A percentile compares a stretch with the other conserved stretches of the same genome.
Conservation (phyloP, 2,797 vertebrate species). For the Gobionotothen gibberifrons region DNA sequence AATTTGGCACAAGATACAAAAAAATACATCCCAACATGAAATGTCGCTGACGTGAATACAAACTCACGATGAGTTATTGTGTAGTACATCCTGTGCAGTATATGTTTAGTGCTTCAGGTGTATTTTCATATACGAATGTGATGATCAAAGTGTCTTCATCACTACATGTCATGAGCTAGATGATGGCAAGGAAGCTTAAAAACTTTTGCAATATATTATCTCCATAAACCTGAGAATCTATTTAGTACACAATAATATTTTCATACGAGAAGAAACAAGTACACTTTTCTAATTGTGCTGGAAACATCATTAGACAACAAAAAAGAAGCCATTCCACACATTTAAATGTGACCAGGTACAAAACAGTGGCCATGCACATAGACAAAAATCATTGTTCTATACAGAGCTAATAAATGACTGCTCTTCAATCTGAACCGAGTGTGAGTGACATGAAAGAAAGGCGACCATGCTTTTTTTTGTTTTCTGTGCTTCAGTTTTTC, state of each 20-base stretch:
- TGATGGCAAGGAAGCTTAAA: slow-evolving; percentile 60
- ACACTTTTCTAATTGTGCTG: slow-evolving; percentile 39
- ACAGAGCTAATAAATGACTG: slow-evolving; percentile 40
- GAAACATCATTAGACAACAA: slow-evolving; percentile 41
- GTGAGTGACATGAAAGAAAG: slow-evolving; percentile 21
- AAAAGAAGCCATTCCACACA: slow-evolving; percentile 38
- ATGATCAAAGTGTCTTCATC: slow-evolving; percentile 38
- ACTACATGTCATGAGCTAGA: slow-evolving; percentile 48
- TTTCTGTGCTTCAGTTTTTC: slow-evolving; percentile 56
- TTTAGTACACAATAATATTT: slow-evolving; percentile 49
- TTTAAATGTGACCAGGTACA: slow-evolving; percentile 44
- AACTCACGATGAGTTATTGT: slow-evolving; percentile 45
- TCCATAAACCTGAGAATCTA: slow-evolving; percentile 79
- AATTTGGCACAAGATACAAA: slow-evolving; percentile 77
- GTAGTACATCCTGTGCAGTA: slow-evolving; percentile 36
- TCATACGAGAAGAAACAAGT: slow-evolving; percentile 41
- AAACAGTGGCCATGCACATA: slow-evolving; percentile 65
- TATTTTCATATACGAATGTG: slow-evolving; percentile 12
- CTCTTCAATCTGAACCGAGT: slow-evolving; percentile 22
- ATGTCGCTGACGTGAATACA: slow-evolving; percentile 37
- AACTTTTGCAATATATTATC: slow-evolving; percentile 66
- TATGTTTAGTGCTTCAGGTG: slow-evolving; percentile 45
- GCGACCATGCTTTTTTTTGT: slow-evolving; percentile 37
- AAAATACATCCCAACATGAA: slow-evolving; percentile 43
- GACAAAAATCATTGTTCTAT: slow-evolving; percentile 53